Percentiles rank a stretch among this genome's conserved stretches.
Evolutionary conservation across 1,140 invertebrate genomes (phyloP).

Genomic region (Drosophila pseudoananassae): DNA sequence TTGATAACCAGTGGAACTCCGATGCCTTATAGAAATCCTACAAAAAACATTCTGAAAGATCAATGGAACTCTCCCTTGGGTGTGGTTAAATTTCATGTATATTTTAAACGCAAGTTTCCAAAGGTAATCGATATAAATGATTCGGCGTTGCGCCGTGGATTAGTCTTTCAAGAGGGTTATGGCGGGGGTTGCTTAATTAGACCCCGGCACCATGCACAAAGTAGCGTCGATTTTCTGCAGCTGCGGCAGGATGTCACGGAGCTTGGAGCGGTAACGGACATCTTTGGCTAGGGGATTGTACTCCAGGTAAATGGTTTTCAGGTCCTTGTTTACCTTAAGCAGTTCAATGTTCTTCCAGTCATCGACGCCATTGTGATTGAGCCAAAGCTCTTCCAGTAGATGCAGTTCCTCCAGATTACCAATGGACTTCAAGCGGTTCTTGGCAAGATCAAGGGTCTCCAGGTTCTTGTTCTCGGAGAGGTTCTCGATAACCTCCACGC

Average conservation of each 20-base stretch:
- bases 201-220: slow-evolving; percentile 86
- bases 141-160: slow-evolving; percentile 23
- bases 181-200: slow-evolving; percentile 67
- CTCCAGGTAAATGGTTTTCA: slow-evolving; percentile 97
- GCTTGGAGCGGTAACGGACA: slow-evolving; percentile 94
- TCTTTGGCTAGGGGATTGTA: slow-evolving; percentile 95
- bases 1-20: background rate
- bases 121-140: slow-evolving; percentile 28
- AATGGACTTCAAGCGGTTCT: slow-evolving; percentile 93
- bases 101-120: slow-evolving; percentile 35
- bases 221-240: slow-evolving; percentile 98
- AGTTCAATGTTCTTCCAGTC: slow-evolving; percentile 94
- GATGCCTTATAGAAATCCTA: background rate
- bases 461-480: slow-evolving; percentile 89
- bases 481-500: slow-evolving; percentile 91
- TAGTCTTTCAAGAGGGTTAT: slow-evolving; percentile 27
- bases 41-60: background rate
- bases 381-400: slow-evolving; percentile 96
- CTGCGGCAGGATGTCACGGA: slow-evolving; percentile 94
- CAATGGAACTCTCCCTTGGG: background rate
- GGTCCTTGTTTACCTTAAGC: slow-evolving; percentile 89
- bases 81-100: slow-evolving; percentile 18
- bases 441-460: slow-evolving; percentile 95
- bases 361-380: slow-evolving; percentile 96
- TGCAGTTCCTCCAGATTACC: slow-evolving; percentile 91